Evolutionary conservation across 2,888 invertebrate genomes (phyloP).

Genomic region (Embidobia sp.): DNA sequence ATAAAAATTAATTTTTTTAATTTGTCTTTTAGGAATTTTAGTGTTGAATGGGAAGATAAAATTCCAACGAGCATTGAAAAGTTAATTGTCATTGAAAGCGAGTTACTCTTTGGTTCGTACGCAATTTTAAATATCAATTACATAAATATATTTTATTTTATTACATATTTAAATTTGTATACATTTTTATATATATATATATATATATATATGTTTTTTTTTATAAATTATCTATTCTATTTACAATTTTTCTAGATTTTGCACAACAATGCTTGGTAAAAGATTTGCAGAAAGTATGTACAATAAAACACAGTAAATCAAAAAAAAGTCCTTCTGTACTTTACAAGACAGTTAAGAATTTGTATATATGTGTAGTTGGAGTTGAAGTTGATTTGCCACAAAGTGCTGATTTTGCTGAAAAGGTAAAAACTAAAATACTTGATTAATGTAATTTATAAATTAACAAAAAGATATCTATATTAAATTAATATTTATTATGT

Average conservation of each 20-base stretch:
- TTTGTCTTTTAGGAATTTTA: constrained; percentile 70
- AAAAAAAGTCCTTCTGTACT: constrained; percentile 69
- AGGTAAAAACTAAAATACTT: constrained; percentile 63
- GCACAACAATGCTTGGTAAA: constrained; percentile 67
- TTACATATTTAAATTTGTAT: not conserved
- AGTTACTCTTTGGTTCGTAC: constrained; percentile 72
- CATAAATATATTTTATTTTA: constrained; percentile 2
- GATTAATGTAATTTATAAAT: too few relatives aligned
- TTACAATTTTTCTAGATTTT: constrained; percentile 68
- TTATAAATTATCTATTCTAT: not conserved
- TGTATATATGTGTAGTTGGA: constrained; percentile 72
- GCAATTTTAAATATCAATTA: not conserved
- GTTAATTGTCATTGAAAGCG: constrained; percentile 74
- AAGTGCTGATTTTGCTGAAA: constrained; percentile 73
- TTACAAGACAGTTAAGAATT: constrained; percentile 69
- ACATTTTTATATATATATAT: not conserved
- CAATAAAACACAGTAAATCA: constrained; percentile 68
- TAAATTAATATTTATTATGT: not conserved
- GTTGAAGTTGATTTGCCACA: constrained; percentile 71
- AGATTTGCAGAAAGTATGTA: constrained; percentile 69
- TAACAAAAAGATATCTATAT: too few relatives aligned
- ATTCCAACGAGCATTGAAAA: constrained; percentile 71
- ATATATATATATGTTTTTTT: not conserved
- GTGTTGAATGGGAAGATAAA: constrained; percentile 71
- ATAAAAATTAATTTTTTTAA: too few relatives aligned